A percentile compares a stretch with the other conserved stretches of the same genome.
phyloP scores from a whole-genome alignment of 2,797 vertebrate species.

The Corythornis leucogaster region DNA sequence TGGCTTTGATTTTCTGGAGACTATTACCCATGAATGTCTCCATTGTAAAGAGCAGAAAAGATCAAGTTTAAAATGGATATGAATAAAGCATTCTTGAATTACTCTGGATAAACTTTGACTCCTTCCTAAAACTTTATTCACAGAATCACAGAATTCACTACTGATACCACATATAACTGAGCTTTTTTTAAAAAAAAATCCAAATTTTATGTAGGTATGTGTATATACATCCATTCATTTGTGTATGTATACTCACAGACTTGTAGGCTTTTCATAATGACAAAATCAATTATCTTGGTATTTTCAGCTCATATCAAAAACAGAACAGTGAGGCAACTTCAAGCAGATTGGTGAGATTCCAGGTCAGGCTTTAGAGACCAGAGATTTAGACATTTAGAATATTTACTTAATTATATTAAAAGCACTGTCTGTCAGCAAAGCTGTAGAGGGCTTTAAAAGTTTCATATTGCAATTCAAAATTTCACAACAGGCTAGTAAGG shows the following conservation, averaged over 20 bases:
- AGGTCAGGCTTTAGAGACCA: background rate
- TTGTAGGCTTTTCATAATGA: background rate
- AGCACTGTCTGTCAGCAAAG: background rate
- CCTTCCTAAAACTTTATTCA: background rate
- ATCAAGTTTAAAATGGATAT: background rate
- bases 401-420: background rate
- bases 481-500: background rate
- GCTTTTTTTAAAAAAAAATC: background rate
- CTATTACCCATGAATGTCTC: background rate
- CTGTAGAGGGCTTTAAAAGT: background rate
- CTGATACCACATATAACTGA: background rate
- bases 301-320: background rate
- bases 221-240: background rate
- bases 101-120: background rate
- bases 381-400: background rate
- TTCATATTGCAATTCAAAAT: background rate
- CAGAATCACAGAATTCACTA: background rate
- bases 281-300: background rate
- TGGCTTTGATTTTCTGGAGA: slow-evolving; percentile 32
- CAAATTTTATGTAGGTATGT: background rate
- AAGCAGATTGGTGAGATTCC: background rate
- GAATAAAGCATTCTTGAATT: background rate
- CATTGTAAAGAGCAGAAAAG: background rate
- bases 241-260: background rate
- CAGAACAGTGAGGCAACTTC: background rate